Percentiles rank a stretch among this genome's conserved stretches.
phyloP scores from a whole-genome alignment of 1,140 invertebrate genomes.

The Platorchestia sp. region DNA sequence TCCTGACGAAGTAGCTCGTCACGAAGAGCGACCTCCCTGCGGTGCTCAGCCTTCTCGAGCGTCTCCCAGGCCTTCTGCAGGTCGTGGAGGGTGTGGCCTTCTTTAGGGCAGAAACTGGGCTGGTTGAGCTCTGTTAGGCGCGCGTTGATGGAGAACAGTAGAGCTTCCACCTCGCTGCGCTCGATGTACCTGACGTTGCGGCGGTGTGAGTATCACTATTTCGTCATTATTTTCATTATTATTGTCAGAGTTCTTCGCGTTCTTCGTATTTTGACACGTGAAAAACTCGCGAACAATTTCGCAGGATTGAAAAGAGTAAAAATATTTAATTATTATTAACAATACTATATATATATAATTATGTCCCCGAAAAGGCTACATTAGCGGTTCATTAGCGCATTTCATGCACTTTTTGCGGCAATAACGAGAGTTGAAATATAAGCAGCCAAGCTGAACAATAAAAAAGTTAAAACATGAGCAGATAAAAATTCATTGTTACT shows the following conservation, averaged over 20 bases:
- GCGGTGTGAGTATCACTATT: not conserved
- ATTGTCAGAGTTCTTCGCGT: too few relatives aligned
- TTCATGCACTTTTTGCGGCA: too few relatives aligned
- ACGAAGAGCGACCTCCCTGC: constrained; percentile 90
- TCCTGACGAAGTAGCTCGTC: constrained; percentile 94
- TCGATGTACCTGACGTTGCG: constrained; percentile 85
- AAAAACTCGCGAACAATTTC: too few relatives aligned
- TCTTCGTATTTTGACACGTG: not conserved
- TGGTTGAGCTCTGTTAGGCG: constrained; percentile 94
- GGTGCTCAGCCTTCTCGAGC: constrained; percentile 95
- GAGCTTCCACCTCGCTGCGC: constrained; percentile 95
- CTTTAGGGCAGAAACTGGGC: constrained; percentile 86
- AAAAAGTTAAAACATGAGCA: too few relatives aligned
- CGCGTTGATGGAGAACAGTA: constrained; percentile 97
- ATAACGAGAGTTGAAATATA: too few relatives aligned
- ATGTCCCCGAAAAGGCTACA: too few relatives aligned
- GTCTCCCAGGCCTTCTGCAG: constrained; percentile 85
- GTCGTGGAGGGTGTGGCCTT: constrained; percentile 82
- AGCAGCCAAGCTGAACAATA: too few relatives aligned
- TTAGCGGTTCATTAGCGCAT: too few relatives aligned
- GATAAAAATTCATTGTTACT: too few relatives aligned
- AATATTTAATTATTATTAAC: too few relatives aligned
- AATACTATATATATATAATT: too few relatives aligned
- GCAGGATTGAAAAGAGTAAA: too few relatives aligned
- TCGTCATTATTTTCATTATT: not conserved